These are phyloP conservation scores for Phyllotreta striolata DNA, from an alignment of 2,888 invertebrate genomes.

Conservation along the genomic window DNA sequence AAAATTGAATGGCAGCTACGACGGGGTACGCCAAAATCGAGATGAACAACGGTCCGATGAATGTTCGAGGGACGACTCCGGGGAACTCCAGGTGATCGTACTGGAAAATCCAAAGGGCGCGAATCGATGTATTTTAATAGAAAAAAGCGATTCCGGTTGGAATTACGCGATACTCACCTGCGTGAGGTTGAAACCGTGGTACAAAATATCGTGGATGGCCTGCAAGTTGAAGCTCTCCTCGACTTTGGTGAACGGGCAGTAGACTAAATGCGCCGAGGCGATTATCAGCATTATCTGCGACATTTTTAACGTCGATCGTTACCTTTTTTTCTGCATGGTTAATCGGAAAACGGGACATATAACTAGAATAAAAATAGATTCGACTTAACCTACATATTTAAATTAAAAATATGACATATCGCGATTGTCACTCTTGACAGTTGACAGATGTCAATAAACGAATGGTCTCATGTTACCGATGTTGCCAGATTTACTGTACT, in stretches of 20 bases:
- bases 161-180: constrained; percentile 67
- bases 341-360: constrained; percentile 37
- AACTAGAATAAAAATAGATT: constrained; percentile 50
- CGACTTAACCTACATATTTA: constrained; percentile 49
- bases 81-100: constrained; percentile 99
- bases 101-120: constrained; percentile 64
- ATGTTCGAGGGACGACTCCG: constrained; percentile 96
- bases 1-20: constrained; percentile 70
- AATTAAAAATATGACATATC: not conserved
- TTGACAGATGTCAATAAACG: no score
- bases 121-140: not conserved
- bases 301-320: constrained; percentile 63
- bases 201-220: constrained; percentile 96
- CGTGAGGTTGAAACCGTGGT: constrained; percentile 82
- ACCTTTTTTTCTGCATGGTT: constrained; percentile 51
- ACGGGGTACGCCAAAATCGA: constrained; percentile 81
- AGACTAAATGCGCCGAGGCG: constrained; percentile 79
- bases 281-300: constrained; percentile 77
- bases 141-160: not conserved
- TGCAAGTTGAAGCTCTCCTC: constrained; percentile 99
- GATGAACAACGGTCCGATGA: constrained; percentile 88
- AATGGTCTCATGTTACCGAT: no score
- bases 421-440: no score
- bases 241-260: constrained; percentile 97
- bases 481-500: no score